These are phyloP conservation scores for Eupithecia abbreviata DNA, from an alignment of 2,888 invertebrate genomes.

Conservation along the genomic window DNA sequence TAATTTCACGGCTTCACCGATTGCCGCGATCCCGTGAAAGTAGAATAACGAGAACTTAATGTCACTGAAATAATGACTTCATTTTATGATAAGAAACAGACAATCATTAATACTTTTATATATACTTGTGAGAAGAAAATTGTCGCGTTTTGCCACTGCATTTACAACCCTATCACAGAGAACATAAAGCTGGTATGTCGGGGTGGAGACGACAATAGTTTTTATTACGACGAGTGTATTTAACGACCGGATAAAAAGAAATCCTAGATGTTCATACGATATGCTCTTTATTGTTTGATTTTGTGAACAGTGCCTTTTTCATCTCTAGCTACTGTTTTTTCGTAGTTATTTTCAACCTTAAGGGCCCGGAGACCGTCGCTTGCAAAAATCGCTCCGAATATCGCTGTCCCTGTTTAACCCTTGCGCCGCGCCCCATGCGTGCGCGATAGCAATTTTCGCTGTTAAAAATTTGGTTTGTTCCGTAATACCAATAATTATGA, in stretches of 20 bases:
- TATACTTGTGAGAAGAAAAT: constrained; percentile 34
- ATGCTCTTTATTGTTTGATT: constrained; percentile 1
- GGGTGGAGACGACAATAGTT: constrained; percentile 15
- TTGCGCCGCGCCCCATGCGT: too few species aligned
- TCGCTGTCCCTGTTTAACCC: too few species aligned
- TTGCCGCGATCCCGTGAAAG: constrained; percentile 26
- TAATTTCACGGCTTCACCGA: constrained; percentile 7
- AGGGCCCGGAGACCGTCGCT: too few species aligned
- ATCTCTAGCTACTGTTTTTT: not conserved
- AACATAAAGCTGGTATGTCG: not conserved
- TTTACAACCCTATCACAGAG: constrained; percentile 4
- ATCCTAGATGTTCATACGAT: not conserved
- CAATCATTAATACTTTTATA: constrained; percentile 46
- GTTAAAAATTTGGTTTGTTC: too few species aligned
- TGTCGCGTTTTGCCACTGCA: constrained; percentile 3
- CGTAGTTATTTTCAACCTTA: too few species aligned
- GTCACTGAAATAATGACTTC: constrained; percentile 47
- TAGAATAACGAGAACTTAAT: constrained; percentile 45
- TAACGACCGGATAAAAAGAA: constrained; percentile 24
- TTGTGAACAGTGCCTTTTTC: not conserved
- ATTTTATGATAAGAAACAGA: constrained; percentile 47
- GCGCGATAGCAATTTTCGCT: too few species aligned
- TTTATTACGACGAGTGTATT: constrained; percentile 30
- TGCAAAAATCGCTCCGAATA: too few species aligned
- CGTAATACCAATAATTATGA: too few species aligned